Percentiles rank a stretch among this genome's conserved stretches.
Conservation (phyloP, 2,888 invertebrate genomes). For the Ennomos fuscantarius region DNA sequence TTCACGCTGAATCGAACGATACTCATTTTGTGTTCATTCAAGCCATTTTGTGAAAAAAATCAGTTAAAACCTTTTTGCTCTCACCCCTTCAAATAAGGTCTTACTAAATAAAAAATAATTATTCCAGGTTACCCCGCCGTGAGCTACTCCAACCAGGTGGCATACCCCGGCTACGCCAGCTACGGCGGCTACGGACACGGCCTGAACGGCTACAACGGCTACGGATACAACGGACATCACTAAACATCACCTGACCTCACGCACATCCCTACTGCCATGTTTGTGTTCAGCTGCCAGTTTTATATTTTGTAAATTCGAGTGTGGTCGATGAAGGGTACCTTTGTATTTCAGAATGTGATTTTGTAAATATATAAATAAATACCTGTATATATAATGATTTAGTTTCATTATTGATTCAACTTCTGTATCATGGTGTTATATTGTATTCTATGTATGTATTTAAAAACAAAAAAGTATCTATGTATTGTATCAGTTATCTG, state of each 20-base stretch:
- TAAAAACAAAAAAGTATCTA: too few species aligned
- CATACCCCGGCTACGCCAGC: constrained; percentile 49
- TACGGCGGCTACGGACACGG: constrained; percentile 43
- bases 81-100: too few species aligned
- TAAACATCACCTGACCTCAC: constrained; percentile 61
- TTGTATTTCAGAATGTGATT: constrained; percentile 34
- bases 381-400: constrained; percentile 28
- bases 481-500: too few species aligned
- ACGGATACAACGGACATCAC: constrained; percentile 60
- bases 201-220: constrained; percentile 52
- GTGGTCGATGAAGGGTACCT: constrained; percentile 31
- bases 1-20: too few species aligned
- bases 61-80: too few species aligned
- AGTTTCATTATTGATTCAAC: constrained; percentile 4
- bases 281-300: constrained; percentile 31
- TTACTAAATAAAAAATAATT: too few species aligned
- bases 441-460: too few species aligned
- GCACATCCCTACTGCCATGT: constrained; percentile 10
- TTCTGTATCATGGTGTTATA: neutral
- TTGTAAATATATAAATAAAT: constrained; percentile 38
- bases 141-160: constrained; percentile 51
- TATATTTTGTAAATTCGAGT: constrained; percentile 26
- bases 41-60: too few species aligned
- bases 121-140: constrained; percentile 52
- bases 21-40: too few species aligned